Evolutionary conservation across 2,888 invertebrate genomes (phyloP).

Genomic region (Sarcophaga rosellei): DNA sequence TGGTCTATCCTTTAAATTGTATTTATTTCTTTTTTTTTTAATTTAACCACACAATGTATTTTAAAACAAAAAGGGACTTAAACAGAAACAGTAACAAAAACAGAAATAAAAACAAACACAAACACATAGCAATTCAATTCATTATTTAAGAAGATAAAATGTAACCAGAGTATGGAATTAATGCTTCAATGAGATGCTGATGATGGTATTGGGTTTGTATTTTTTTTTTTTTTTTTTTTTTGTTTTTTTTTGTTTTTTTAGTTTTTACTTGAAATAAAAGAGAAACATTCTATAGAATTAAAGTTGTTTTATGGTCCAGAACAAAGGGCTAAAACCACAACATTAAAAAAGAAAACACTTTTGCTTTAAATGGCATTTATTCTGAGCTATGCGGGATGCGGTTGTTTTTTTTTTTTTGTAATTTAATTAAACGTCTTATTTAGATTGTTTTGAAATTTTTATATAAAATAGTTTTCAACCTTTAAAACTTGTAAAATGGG

Average conservation of each 20-base stretch:
- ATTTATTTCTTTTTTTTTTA: too few relatives aligned
- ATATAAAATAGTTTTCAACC: too few relatives aligned
- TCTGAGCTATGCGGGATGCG: background rate
- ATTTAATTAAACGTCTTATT: too few relatives aligned
- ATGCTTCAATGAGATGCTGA: background rate
- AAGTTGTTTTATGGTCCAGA: background rate
- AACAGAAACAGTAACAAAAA: background rate
- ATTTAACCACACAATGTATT: too few relatives aligned
- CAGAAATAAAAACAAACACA: constrained; percentile 1
- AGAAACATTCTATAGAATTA: background rate
- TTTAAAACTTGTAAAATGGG: too few relatives aligned
- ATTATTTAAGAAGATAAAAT: constrained; percentile 23
- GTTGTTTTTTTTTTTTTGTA: too few relatives aligned
- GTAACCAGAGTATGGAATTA: background rate
- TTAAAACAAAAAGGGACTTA: too few relatives aligned
- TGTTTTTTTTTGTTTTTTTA: background rate
- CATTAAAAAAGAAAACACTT: background rate
- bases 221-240: background rate
- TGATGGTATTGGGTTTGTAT: background rate
- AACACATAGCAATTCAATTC: background rate
- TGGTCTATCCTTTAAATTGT: too few relatives aligned
- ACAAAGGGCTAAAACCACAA: background rate
- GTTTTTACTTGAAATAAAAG: background rate
- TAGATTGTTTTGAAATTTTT: too few relatives aligned
- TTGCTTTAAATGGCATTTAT: background rate